Evolutionary conservation across 2,113 vertebrate genomes (phyloP), one percentile per base, ranked within the genome.

Genomic region (Lophius piscatorius): DNA sequence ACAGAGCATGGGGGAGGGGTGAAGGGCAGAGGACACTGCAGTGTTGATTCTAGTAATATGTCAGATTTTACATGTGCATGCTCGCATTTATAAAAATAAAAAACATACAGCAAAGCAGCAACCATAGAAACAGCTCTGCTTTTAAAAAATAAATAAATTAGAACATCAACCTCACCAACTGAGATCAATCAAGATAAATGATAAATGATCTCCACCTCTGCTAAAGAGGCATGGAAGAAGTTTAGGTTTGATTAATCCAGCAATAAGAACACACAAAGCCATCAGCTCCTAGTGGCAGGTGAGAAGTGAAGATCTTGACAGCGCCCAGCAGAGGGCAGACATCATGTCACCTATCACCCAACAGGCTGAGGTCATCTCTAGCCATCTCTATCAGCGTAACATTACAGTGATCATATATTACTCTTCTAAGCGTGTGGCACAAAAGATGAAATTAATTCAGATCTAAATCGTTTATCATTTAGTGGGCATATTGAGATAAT

Each of bases 301-400:
- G 29, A 50, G 9, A 62, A 75, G 75, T 63, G 74, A 57, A 68
- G 46, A 72, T 80, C 48, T 58, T 29, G 16, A 2, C 24, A 22
- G 40, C 38, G 74, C 12, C 88, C 88, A 88, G 84, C 76, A 90
- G 88, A 88, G 86, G 86, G 86, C 88, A 85, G 56, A 51, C 76
- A 73, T 78, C 54, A 22, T 72, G 78, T 72, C 76, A 83, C 52
- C 39, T 20, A 60, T 57, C 44, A 54, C n/a, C 54, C 67, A 41
- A 48, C 14, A 38, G 31, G 36, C 42, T 47, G 51, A 55, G 60
- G 76, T 74, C 76, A 69, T 48, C 46, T 26, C 5, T n/a, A n/a
- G n/a, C n/a, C 0, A n/a, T 24, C 74, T 71, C 41, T 4, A 6
- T 12, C 5, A n/a, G 18, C 17, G 39, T 24, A 63, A 59, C 14